Base-by-base conservation (phyloP, 2,113 vertebrate genomes). In the Python bivittatus region DNA sequence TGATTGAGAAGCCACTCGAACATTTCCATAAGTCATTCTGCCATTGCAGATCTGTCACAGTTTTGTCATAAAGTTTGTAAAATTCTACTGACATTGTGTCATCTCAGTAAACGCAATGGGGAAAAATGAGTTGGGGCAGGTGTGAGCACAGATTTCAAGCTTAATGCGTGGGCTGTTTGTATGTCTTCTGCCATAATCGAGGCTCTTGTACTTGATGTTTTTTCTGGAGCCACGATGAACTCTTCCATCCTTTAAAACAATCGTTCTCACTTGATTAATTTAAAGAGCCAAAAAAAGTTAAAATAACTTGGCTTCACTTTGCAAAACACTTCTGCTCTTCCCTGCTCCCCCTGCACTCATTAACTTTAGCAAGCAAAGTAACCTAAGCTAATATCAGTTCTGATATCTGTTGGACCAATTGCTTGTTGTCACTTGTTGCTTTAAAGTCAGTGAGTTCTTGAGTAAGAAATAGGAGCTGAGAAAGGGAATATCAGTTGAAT, bases 31-130 rank as follows among this genome's bases (percentile, higher is more conserved):
- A 97, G 97, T 97, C 96, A 97, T 97, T 96, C 97, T 97, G 97
- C 97, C 97, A 97, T 95, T 97, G 95, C 97, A 97, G 95, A 97
- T 97, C 96, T 97, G 97, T 97, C 97, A 97, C 94, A 97, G 96
- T 97, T 97, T 97, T 97, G 97, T 97, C 97, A 97, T 94, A 97
- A 97, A 97, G 96, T 97, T 97, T 97, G 96, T 96, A 97, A 96
- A 96, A 97, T 97, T 95, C 96, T 97, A 96, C 97, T 97, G 97
- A 97, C 97, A 97, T 95, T 94, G 97, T 97, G 97, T 97, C 97
- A 97, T 97, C 97, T 97, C 96, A 97, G 96, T 97, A 97, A 97
- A 97, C 95, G 97, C 97, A 96, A 97, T 96, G 96, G 96, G 94
- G 96, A 95, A 96, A 97, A 97, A 96, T 95, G 94, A 97, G 96